Base-by-base conservation (phyloP, 2,113 vertebrate species). In the Vidua chalybeata region DNA sequence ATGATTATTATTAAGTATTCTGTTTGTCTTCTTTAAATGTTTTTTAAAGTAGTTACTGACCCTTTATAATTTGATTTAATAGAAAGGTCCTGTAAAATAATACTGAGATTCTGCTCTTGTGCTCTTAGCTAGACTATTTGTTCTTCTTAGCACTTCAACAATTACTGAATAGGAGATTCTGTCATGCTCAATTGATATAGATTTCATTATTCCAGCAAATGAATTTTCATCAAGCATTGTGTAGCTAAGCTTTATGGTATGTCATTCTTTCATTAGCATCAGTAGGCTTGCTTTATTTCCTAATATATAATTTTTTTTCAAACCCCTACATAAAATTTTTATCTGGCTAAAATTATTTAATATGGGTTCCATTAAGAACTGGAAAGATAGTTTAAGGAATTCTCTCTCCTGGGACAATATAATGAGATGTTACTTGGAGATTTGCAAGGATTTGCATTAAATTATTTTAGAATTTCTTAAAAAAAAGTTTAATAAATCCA, bases 151-250 rank as follows among this genome's bases (percentile, higher is more conserved):
- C 66, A 66, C 52, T 87, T 89, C 35, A 91, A 87, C 17, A 81
- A 56, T 90, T 96, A 94, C 35, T 84, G 74, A 94, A 94, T n/a
- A 90, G 79, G 11, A 95, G 35, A 89, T 87, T 96, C 74, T 83
- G 79, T 77, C 76, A 77, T 86, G 63, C 55, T 55, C 91, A 94
- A 94, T 76, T 97, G 94, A 91, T 73, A 93, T 7, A 87, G 83
- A 85, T 93, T 94, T 55, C 79, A 89, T 90, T 89, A 91, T 95
- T 39, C 37, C 52, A 89, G 54, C 54, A 93, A 78, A 4, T 77
- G 52, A 92, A 90, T 95, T 95, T 90, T 37, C 39, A 75, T 87
- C 87, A 90, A 94, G 22, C 8, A 35, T 33, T n/a, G 15, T 59
- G 26, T 71, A 89, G 39, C 18, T 96, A 88, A 95, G 64, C 24